Evolutionary conservation across 2,797 vertebrate genomes (phyloP).

Genomic region (Pipistrellus nathusii): DNA sequence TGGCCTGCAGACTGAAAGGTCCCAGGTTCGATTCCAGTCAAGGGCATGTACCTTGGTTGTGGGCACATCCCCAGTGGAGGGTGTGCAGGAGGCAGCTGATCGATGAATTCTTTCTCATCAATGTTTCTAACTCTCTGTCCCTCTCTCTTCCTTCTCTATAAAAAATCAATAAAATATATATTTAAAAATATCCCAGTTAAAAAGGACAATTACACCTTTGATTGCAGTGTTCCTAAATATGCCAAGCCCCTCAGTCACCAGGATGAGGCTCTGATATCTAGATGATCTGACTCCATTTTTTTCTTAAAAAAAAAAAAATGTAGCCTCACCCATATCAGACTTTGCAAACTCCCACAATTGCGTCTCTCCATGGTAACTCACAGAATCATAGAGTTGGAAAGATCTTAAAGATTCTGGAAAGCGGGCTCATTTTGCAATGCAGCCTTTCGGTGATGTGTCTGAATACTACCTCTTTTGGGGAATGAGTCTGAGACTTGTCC

Average conservation of each 20-base stretch:
- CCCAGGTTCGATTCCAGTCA: no score
- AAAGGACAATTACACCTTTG: not conserved
- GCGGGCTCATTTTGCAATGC: not conserved
- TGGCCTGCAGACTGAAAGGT: no score
- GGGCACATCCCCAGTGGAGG: no score
- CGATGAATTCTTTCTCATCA: no score
- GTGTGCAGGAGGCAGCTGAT: no score
- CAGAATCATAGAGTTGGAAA: not conserved
- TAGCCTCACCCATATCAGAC: not conserved
- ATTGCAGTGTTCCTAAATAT: not conserved
- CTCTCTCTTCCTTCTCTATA: no score
- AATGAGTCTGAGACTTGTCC: not conserved
- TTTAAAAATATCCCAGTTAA: not conserved
- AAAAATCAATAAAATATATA: no score
- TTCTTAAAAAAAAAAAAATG: not conserved
- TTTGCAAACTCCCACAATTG: accelerated
- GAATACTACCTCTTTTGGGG: not conserved
- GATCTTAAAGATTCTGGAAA: not conserved
- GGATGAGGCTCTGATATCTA: not conserved
- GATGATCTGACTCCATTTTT: not conserved
- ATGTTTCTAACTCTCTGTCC: no score
- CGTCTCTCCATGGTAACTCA: not conserved
- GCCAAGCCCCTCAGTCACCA: not conserved
- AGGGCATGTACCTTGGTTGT: no score
- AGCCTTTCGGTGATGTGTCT: not conserved